Percentiles rank a stretch among this genome's conserved stretches.
Evolutionary conservation across 2,113 vertebrate genomes (phyloP).

Genomic region (Thymallus thymallus): DNA sequence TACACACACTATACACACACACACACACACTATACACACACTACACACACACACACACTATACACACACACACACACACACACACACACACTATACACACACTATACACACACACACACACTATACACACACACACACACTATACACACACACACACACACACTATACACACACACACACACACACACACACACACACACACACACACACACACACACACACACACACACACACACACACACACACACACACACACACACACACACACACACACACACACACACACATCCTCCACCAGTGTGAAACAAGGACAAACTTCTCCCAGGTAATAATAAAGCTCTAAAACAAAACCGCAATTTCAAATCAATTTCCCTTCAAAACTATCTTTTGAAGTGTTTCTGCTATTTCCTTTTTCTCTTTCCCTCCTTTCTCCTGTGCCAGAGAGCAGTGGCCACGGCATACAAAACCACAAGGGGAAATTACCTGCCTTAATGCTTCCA

Average conservation of each 20-base stretch:
- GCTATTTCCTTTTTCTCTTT: constrained; percentile 17
- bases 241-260: neutral
- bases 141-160: neutral
- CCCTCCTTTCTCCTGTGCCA: neutral
- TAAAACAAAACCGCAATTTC: constrained; percentile 8
- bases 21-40: too few relatives aligned
- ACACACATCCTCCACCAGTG: constrained; percentile 2
- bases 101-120: neutral
- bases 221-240: neutral
- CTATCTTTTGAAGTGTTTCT: constrained; percentile 27
- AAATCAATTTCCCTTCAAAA: constrained; percentile 11
- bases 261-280: neutral
- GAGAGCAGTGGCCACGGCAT: neutral
- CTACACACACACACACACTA: neutral
- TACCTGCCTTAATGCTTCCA: constrained; percentile 22
- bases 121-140: neutral
- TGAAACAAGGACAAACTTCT: constrained; percentile 5
- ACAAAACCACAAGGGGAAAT: constrained; percentile 34
- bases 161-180: neutral
- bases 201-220: neutral
- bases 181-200: neutral
- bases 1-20: too few relatives aligned
- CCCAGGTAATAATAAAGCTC: constrained; percentile 20
- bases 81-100: neutral
- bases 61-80: neutral